Evolutionary conservation across 2,113 vertebrate genomes (phyloP), one percentile per base, ranked within the genome.

Genomic region (Blennius ocellaris): DNA sequence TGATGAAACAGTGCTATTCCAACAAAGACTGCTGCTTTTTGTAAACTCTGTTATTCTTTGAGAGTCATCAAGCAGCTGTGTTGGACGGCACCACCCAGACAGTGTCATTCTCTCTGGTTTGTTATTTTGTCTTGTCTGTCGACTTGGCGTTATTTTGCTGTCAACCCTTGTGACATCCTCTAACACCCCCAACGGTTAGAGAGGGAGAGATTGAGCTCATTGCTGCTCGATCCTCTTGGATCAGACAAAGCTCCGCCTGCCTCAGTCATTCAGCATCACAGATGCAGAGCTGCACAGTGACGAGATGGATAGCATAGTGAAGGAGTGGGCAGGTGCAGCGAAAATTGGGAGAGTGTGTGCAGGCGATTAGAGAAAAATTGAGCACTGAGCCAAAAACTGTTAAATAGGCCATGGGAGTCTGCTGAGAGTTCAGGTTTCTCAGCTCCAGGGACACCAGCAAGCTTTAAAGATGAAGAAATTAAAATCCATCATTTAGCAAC

Each of bases 381-480:
- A 37, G 58, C 44, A 41, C 12, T 59, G 69, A 55, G 11, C 44
- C 44, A 52, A 10, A 37, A 10, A 53, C 15, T 17, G n/a, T 53
- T 11, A 61, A 47, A 47, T 9, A 44, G 39, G 50, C 37, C 63
- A 8, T 17, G 59, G 45, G 69, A 47, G 44, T 30, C 50, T 38
- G 44, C 49, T 49, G 39, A 58, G 65, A 69, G 47, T 14, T 60
- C 59, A 56, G 60, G 54, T 16, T 54, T 47, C 41, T 21, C 6
- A 14, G 45, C 48, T 45, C 54, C 58, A 49, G 60, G 69, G 69
- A 73, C 59, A 50, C 50, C n/a, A 45, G 59, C 14, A 61, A 68
- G 53, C 74, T 58, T 82, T 81, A 85, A 81, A 83, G 60, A 55
- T 72, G 60, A 77, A 83, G 83, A 75, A 83, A 81, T 85, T 72